Percentiles rank a stretch among this genome's conserved stretches.
phyloP scores from a whole-genome alignment of 2,113 vertebrate species.

The Pycnonotus jocosus region DNA sequence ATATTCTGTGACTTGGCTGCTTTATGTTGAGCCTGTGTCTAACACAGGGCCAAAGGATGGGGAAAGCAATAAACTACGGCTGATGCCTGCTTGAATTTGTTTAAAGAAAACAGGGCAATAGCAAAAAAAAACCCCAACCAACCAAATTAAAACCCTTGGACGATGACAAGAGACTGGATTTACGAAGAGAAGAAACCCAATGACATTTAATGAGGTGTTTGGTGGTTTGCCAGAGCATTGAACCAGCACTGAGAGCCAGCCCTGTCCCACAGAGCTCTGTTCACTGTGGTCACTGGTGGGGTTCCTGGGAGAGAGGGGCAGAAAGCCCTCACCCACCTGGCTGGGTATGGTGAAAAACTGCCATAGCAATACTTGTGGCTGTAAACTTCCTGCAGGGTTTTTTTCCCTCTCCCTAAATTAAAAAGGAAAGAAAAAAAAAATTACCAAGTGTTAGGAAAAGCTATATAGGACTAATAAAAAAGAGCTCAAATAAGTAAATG shows the following conservation, averaged over 20 bases:
- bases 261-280: fast-evolving
- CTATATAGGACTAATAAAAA: not conserved
- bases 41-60: not conserved
- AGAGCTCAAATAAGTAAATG: not conserved
- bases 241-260: not conserved
- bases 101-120: not conserved
- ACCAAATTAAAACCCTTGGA: not conserved
- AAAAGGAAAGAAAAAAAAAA: not conserved
- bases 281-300: fast-evolving
- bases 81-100: not conserved
- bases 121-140: not conserved
- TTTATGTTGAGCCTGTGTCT: not conserved
- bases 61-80: not conserved
- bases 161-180: not conserved
- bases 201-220: not conserved
- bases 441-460: not conserved
- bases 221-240: not conserved
- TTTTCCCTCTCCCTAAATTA: not conserved
- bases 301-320: not conserved
- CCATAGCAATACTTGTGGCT: not conserved
- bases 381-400: not conserved
- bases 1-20: not conserved
- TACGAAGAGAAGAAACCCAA: not conserved
- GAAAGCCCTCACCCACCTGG: not conserved
- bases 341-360: not conserved